phyloP scores from a whole-genome alignment of 2,797 vertebrate species.

The Parambassis ranga region DNA sequence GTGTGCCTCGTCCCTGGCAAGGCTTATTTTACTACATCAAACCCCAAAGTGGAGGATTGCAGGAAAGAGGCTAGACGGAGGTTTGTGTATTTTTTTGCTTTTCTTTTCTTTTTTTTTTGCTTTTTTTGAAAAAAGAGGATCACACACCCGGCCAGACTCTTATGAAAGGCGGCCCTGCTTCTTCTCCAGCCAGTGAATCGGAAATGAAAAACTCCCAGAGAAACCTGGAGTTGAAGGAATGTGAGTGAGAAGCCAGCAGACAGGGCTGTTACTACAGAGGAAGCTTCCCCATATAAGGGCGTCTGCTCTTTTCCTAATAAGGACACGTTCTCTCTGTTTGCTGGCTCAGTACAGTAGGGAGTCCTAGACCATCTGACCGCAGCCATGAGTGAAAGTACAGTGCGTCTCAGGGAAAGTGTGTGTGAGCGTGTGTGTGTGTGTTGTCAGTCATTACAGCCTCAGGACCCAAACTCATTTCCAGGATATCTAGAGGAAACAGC shows the following conservation, averaged over 20 bases:
- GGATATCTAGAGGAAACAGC: slow-evolving; percentile 71
- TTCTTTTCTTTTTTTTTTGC: slow-evolving; percentile 47
- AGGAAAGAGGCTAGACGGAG: slow-evolving; percentile 95
- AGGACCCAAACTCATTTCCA: slow-evolving; percentile 28
- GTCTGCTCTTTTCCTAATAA: slow-evolving; percentile 80
- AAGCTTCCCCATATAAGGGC: slow-evolving; percentile 91
- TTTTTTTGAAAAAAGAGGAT: slow-evolving; percentile 88
- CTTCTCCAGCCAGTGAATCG: slow-evolving; percentile 89
- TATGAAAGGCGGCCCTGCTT: slow-evolving; percentile 89
- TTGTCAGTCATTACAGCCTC: slow-evolving; percentile 48
- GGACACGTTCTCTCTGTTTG: slow-evolving; percentile 72
- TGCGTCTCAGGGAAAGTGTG: slow-evolving; percentile 35
- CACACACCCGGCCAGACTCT: slow-evolving; percentile 89
- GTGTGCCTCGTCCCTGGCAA: slow-evolving; percentile 83
- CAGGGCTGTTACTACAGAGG: slow-evolving; percentile 89
- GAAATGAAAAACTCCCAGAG: slow-evolving; percentile 96
- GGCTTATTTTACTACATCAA: slow-evolving; percentile 87
- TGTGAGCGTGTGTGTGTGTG: slow-evolving; percentile 13
- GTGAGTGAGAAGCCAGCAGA: slow-evolving; percentile 87
- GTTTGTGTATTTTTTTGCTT: slow-evolving; percentile 90
- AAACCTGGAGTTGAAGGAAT: slow-evolving; percentile 88
- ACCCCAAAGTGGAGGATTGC: slow-evolving; percentile 85
- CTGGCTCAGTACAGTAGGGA: slow-evolving; percentile 72
- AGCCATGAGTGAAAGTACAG: slow-evolving; percentile 44
- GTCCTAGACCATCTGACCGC: slow-evolving; percentile 49